These are phyloP conservation scores for Melanocharis versteri DNA, from an alignment of 2,113 vertebrate genomes.

Conservation along the genomic window DNA sequence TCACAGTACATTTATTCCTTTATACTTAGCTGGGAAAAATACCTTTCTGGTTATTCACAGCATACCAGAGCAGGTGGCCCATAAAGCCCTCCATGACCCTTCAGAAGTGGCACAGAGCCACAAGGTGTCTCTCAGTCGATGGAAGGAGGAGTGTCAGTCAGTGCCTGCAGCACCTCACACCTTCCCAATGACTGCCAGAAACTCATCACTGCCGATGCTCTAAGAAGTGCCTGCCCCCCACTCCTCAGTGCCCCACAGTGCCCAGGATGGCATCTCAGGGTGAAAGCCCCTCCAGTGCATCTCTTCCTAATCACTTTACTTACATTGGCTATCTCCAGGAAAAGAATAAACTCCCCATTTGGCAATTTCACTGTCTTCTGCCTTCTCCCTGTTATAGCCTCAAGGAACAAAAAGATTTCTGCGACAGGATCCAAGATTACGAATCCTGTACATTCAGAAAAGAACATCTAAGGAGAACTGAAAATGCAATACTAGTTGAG, in stretches of 20 bases:
- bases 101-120: not conserved
- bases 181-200: not conserved
- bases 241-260: not conserved
- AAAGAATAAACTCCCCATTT: not conserved
- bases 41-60: constrained; percentile 15
- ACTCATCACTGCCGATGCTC: not conserved
- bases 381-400: not conserved
- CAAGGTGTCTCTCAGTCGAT: accelerated
- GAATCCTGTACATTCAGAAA: not conserved
- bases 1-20: constrained; percentile 1
- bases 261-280: not conserved
- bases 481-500: not conserved
- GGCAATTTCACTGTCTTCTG: not conserved
- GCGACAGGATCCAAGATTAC: not conserved
- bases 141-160: accelerated
- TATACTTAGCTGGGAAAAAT: not conserved
- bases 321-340: not conserved
- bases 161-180: not conserved
- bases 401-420: not conserved
- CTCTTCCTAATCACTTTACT: not conserved
- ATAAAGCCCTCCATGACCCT: not conserved
- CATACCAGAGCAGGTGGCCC: not conserved
- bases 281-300: not conserved
- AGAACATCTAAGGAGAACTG: not conserved
- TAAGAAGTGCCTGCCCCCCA: not conserved